Percentiles rank a stretch among this genome's conserved stretches.
phyloP scores from a whole-genome alignment of 2,797 vertebrate genomes.

The Pseudotriccus pelzelni region DNA sequence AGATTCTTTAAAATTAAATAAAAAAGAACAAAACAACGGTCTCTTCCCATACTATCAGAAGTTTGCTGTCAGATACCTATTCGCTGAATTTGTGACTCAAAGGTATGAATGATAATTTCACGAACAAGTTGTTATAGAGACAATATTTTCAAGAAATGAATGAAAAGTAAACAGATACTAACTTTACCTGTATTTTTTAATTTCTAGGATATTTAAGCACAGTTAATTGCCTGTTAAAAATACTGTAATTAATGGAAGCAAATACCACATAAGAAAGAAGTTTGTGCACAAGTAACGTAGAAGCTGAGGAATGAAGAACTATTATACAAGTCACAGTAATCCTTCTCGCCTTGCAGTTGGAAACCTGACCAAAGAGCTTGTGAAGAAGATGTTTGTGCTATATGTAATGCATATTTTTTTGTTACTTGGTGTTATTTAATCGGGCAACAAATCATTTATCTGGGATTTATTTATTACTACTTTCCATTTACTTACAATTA shows the following conservation, averaged over 20 bases:
- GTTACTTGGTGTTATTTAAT: neutral
- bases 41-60: neutral
- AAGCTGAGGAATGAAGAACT: neutral
- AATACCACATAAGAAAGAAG: neutral
- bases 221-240: neutral
- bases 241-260: neutral
- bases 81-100: neutral
- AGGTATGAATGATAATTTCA: neutral
- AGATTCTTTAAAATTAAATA: neutral
- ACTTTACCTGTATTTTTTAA: neutral
- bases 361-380: neutral
- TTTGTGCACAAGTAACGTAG: neutral
- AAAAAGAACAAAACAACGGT: fast-evolving
- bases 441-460: neutral
- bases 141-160: neutral
- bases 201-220: neutral
- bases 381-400: neutral
- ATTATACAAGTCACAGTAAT: neutral
- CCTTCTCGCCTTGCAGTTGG: neutral
- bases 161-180: neutral
- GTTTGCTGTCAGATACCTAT: neutral
- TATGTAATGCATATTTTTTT: neutral
- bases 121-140: neutral
- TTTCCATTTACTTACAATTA: neutral
- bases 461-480: neutral